Evolutionary conservation across 2,888 invertebrate genomes (phyloP), one percentile per base, ranked within the genome.

Genomic region (Rutpela maculata): DNA sequence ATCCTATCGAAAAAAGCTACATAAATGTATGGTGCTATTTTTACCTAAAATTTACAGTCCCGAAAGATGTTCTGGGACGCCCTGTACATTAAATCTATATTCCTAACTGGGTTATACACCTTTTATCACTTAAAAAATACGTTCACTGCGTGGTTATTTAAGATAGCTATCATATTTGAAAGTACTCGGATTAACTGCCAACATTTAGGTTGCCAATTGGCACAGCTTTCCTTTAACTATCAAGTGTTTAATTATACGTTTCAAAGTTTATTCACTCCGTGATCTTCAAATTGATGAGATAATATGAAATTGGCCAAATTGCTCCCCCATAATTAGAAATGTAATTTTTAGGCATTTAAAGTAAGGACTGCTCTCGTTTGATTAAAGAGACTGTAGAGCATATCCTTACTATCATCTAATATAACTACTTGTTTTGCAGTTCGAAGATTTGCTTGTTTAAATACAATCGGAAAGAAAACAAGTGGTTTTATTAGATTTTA

Each of bases 401-500:
- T 69, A 75, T 57, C 77, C 78, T 81, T 80, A 79, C 78, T 78
- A 22, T 35, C 50, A 66, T 84, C 85, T 84, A 83, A 84, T 86
- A 75, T 75, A 86, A 80, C 71, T 84, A 86, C 85, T 84, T 82
- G 83, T 85, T 85, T 86, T 78, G 55, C 19, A 35, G 50, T 57
- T 18, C 18, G 10, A 55, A 22, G 19, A 17, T 66, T 70, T 35
- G 15, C n/a, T 43, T 6, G 18, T 60, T 63, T n/a, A 38, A 12
- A 1, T 18, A 66, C 12, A 38, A 22, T n/a, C 6, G 6, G 22
- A 12, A 62, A 66, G 5, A 73, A 87, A 85, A 85, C 84, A 77
- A 86, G 76, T 87, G 87, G 81, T 86, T 85, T 77, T 82, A 87
- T 86, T 86, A 83, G 87, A 87, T 83, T 82, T 80, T 73, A 15